Percentiles rank a stretch among this genome's conserved stretches.
These are phyloP conservation scores for Machaerirhynchus nigripectus DNA, from an alignment of 2,113 vertebrate genomes.

Conservation along the genomic window DNA sequence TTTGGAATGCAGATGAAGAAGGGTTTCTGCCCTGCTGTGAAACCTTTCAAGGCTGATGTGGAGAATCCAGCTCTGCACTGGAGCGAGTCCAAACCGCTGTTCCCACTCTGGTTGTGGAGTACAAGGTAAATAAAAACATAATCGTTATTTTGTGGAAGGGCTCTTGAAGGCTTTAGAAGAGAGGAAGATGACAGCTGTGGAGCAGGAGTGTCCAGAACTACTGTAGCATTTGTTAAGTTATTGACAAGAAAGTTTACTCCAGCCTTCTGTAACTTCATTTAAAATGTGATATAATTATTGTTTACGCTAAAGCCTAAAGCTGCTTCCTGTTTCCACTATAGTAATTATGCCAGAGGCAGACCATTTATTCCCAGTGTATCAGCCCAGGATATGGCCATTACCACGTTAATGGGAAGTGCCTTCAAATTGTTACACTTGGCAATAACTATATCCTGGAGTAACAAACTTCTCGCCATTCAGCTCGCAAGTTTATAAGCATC, in stretches of 20 bases:
- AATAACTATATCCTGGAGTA: background rate
- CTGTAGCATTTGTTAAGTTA: background rate
- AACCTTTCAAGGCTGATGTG: background rate
- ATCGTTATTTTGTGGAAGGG: background rate
- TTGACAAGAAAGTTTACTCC: background rate
- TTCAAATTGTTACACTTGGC: conserved; percentile 1
- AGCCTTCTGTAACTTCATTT: background rate
- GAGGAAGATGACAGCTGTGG: background rate
- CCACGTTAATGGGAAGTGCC: background rate
- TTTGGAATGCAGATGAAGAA: background rate
- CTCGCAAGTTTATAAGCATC: background rate
- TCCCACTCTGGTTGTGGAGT: background rate
- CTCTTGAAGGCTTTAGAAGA: background rate
- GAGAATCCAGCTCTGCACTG: background rate
- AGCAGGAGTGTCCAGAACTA: background rate
- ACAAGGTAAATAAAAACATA: conserved; percentile 4
- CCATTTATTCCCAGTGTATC: background rate
- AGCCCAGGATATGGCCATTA: background rate
- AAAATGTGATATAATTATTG: conserved; percentile 2
- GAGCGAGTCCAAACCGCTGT: background rate
- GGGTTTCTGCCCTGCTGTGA: background rate
- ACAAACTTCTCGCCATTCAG: background rate
- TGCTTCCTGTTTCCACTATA: conserved; percentile 16
- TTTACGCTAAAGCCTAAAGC: background rate
- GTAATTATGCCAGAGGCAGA: background rate